These are phyloP conservation scores for Bombyx huttoni DNA, from an alignment of 2,888 invertebrate genomes.

Conservation along the genomic window DNA sequence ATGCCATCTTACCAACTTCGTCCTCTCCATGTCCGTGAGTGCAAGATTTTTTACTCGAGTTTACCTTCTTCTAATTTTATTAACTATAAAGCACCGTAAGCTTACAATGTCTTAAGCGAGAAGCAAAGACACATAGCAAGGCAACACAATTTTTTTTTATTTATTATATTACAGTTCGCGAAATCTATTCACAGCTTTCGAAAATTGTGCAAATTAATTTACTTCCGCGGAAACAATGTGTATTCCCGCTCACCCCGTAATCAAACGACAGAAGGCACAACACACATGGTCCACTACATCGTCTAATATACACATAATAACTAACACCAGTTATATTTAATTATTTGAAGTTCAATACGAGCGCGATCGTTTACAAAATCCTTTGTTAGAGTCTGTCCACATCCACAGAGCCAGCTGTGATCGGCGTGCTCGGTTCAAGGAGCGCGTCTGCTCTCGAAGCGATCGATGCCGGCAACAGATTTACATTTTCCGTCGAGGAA, in stretches of 20 bases:
- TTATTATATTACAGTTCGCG: constrained; percentile 33
- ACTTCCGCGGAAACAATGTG: constrained; percentile 21
- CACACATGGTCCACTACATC: constrained; percentile 61
- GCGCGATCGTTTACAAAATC: constrained; percentile 28
- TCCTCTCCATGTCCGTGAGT: constrained; percentile 22
- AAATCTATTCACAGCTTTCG: constrained; percentile 44
- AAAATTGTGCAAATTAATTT: constrained; percentile 39
- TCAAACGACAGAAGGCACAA: constrained; percentile 59
- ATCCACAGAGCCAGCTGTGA: constrained; percentile 63
- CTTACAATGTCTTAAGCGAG: constrained; percentile 55
- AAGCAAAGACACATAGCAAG: constrained; percentile 71
- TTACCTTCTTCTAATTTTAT: constrained; percentile 16
- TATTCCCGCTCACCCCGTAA: constrained; percentile 33
- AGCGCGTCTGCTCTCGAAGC: constrained; percentile 51
- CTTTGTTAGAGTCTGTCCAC: constrained; percentile 60
- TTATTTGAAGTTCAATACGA: constrained; percentile 34
- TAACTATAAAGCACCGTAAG: constrained; percentile 58
- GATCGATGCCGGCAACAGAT: constrained; percentile 69
- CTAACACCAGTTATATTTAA: constrained; percentile 38
- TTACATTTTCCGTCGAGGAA: constrained; percentile 67
- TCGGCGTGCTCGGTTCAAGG: constrained; percentile 46
- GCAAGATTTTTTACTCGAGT: constrained; percentile 13
- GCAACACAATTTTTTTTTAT: constrained; percentile 56
- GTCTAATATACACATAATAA: constrained; percentile 44
- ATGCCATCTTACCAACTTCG: constrained; percentile 31